These are phyloP conservation scores for Phataginus tricuspis DNA, from an alignment of 2,797 vertebrate species.

Conservation along the genomic window DNA sequence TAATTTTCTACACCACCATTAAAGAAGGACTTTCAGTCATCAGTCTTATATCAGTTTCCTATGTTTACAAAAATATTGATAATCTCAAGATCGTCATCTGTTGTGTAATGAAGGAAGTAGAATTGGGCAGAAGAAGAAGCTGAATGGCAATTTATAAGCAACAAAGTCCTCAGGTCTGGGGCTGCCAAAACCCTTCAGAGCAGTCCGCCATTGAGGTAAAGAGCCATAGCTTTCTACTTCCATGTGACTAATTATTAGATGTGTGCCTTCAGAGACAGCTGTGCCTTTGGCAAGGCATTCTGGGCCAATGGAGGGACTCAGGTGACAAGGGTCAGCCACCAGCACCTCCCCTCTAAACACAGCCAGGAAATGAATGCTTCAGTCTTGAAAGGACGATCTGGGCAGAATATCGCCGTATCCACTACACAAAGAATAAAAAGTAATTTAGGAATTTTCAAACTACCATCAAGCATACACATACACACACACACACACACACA, in stretches of 20 bases:
- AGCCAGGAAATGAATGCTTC: neutral
- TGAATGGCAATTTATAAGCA: neutral
- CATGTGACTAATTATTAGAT: neutral
- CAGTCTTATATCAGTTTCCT: neutral
- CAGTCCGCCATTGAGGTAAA: neutral
- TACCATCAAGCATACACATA: neutral
- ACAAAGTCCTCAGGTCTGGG: neutral
- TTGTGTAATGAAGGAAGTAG: neutral
- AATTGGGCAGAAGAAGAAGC: neutral
- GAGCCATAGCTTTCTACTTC: neutral
- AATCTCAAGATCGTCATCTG: neutral
- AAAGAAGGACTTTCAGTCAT: neutral
- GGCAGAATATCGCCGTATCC: neutral
- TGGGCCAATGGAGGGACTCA: neutral
- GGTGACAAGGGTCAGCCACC: neutral
- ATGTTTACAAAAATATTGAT: neutral
- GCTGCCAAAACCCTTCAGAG: neutral
- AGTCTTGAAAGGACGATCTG: neutral
- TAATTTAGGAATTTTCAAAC: neutral
- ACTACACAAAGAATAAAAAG: neutral
- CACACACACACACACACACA: accelerated
- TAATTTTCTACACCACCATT: neutral
- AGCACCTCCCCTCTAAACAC: accelerated
- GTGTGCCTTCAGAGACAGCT: neutral
- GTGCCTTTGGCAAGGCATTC: neutral